Evolutionary conservation across 1,140 invertebrate genomes (phyloP), one percentile per base, ranked within the genome.

Genomic region (Anthonomus grandis): DNA sequence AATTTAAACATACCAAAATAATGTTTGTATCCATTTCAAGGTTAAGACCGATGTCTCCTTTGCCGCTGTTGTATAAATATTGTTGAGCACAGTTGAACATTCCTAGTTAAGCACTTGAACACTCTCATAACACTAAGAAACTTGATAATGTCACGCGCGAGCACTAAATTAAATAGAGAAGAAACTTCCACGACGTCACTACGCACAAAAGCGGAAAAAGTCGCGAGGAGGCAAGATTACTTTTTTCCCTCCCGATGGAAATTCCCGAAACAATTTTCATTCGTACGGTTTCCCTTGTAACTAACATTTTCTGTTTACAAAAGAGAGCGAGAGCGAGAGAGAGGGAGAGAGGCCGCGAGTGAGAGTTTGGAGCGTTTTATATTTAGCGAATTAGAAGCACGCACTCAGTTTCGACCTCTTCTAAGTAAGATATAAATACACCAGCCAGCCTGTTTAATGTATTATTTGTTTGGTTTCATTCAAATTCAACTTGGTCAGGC

Each of bases 371-470:
- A 60, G 52, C 59, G 64, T 52, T 61, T 66, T 66, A 66, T 64
- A 66, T 66, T 66, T 66, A 66, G 62, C 62, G 57, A 66, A 64
- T 64, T 62, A 60, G 59, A 64, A 58, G 57, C 63, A 55, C 36
- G 46, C 57, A 59, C 56, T 62, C 44, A 18, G 39, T 57, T 60
- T 56, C 62, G 62, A 64, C 62, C 64, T 66, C 62, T 66, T 66
- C 62, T 63, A 66, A 64, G 64, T 64, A 58, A 62, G 62, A 59
- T 66, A 66, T 66, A 64, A 64, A 66, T 66, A 64, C 55, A 61
- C 34, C 57, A 50, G 57, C 45, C 51, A 22, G 64, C 50, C 58
- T 61, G 58, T 61, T 65, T 59, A 60, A 58, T 63, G 58, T 63
- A 59, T 52, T 63, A 65, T 63, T 61, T 65, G 62, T 65, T 65